phyloP scores from a whole-genome alignment of 2,888 invertebrate species.

The Callyntrura sp. region DNA sequence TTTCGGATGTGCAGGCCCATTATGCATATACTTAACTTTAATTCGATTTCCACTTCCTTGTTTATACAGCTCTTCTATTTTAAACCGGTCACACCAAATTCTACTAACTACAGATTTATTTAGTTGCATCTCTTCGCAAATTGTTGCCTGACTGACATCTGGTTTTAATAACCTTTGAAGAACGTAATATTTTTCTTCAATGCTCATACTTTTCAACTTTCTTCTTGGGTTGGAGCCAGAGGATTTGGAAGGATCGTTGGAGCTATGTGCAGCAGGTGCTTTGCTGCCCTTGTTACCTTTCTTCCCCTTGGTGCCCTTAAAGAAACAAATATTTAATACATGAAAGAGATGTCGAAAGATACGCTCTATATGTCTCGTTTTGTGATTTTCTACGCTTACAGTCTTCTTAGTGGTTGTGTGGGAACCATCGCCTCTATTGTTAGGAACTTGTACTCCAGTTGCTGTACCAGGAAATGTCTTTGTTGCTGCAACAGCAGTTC shows the following conservation, averaged over 20 bases:
- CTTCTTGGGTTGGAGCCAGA: conserved; percentile 54
- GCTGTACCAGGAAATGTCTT: conserved; percentile 58
- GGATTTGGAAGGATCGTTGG: conserved; percentile 64
- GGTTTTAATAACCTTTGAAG: conserved; percentile 75
- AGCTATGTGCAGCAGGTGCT: conserved; percentile 5
- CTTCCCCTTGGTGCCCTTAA: conserved; percentile 62
- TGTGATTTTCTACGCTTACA: conserved; percentile 58
- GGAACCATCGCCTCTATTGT: conserved; percentile 40
- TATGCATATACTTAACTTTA: conserved; percentile 76
- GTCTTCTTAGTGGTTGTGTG: conserved; percentile 69
- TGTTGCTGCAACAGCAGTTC: conserved; percentile 54
- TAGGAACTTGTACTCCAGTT: conserved; percentile 67
- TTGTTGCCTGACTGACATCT: conserved; percentile 74
- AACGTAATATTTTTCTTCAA: conserved; percentile 76
- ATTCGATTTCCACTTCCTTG: conserved; percentile 75
- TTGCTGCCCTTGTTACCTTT: conserved; percentile 61
- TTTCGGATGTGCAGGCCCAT: conserved; percentile 69
- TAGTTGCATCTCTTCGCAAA: conserved; percentile 75
- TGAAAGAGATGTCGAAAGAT: too few relatives aligned
- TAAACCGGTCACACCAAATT: conserved; percentile 78
- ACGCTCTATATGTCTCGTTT: too few relatives aligned
- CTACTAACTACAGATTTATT: conserved; percentile 77
- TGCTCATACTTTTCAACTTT: conserved; percentile 76
- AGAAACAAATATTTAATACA: background rate
- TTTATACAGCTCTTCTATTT: conserved; percentile 75